A percentile compares a stretch with the other conserved stretches of the same genome.
phyloP scores from a whole-genome alignment of 1,140 invertebrate species.

The Neodiprion virginianus region DNA sequence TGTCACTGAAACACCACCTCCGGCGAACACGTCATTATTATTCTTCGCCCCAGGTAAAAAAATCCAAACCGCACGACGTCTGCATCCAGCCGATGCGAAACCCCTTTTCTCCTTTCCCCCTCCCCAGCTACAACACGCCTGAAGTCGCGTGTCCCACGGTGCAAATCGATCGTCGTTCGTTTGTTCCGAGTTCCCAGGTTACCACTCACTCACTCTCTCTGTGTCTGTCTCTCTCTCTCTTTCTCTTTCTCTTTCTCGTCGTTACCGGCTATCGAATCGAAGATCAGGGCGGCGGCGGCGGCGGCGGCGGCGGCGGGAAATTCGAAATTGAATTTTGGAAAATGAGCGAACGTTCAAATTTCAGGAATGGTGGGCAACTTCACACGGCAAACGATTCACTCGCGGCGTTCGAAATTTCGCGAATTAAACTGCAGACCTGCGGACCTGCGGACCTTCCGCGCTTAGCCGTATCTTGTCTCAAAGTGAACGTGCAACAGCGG shows the following conservation, averaged over 20 bases:
- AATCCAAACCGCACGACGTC: neutral
- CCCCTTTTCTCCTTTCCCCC: too few relatives aligned
- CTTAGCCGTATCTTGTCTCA: too few relatives aligned
- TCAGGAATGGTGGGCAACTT: too few relatives aligned
- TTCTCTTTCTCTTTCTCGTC: neutral
- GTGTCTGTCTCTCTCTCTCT: neutral
- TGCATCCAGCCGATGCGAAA: too few relatives aligned
- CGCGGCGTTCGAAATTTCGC: too few relatives aligned
- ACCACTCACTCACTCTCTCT: slow-evolving; percentile 4
- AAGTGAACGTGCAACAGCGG: too few relatives aligned
- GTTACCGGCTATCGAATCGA: neutral
- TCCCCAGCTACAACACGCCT: neutral
- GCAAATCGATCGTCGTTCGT: slow-evolving; percentile 26
- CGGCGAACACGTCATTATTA: slow-evolving; percentile 10
- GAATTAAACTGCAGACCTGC: too few relatives aligned
- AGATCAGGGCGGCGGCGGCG: neutral
- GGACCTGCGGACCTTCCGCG: too few relatives aligned
- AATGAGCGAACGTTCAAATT: neutral
- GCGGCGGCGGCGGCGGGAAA: neutral
- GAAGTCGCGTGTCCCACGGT: slow-evolving; percentile 19
- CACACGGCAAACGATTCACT: too few relatives aligned
- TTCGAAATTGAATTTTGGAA: slow-evolving; percentile 11
- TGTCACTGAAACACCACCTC: neutral
- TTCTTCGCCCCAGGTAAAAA: neutral
- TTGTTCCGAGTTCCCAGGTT: slow-evolving; percentile 30